These are phyloP conservation scores for Halisarca cf. caerulea DNA, from an alignment of 37 sponge, comb jelly and placozoan genomes.

Conservation along the genomic window DNA sequence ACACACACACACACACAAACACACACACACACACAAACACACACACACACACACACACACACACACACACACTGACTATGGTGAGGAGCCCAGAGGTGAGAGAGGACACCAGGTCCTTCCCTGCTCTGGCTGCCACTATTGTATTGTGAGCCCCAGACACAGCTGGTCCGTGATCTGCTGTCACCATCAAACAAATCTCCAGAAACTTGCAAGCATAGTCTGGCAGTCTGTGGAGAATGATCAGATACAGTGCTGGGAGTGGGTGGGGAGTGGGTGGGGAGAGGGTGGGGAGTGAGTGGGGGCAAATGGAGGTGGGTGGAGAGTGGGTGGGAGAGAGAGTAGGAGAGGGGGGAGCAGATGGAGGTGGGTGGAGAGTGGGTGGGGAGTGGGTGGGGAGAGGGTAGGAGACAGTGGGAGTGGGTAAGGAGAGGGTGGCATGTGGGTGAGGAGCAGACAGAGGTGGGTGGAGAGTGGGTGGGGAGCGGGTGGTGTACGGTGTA, in stretches of 20 bases:
- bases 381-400: no score
- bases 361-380: no score
- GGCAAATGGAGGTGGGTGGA: neutral
- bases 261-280: neutral
- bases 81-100: conserved; percentile 92
- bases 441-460: no score
- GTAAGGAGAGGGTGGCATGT: no score
- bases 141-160: conserved; percentile 99
- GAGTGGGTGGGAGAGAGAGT: neutral
- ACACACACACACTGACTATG: conserved; percentile 70
- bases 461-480: no score
- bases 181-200: conserved; percentile 97
- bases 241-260: neutral
- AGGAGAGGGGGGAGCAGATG: no score
- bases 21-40: no score
- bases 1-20: no score
- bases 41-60: no score
- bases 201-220: conserved; percentile 92
- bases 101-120: conserved; percentile 96
- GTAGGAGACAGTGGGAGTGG: no score
- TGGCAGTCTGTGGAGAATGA: conserved; percentile 64
- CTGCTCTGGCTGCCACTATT: conserved; percentile 91
- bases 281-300: no score
- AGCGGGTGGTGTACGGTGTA: no score
- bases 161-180: conserved; percentile 98